Evolutionary conservation across 2,888 invertebrate species (phyloP), one percentile per base, ranked within the genome.

Genomic region (Drosophila neoperkinsi): DNA sequence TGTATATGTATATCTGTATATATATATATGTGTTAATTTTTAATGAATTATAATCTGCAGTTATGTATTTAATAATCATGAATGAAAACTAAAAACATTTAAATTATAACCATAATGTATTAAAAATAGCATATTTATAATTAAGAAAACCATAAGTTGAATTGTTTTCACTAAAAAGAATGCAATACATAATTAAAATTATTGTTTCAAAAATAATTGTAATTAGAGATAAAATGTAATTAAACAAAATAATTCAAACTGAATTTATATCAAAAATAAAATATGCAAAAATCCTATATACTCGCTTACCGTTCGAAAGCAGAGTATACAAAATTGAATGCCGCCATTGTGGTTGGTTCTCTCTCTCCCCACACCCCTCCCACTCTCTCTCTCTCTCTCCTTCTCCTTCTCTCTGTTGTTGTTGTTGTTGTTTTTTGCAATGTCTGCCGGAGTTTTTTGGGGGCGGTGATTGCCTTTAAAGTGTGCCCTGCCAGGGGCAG

Each of bases 401-500:
- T 25, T 25, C 31, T 31, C 21, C 13, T 1, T 52, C 31, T 10
- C 30, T 30, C 16, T 65, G 59, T 79, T 71, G 67, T 61, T 67
- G 69, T 62, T 60, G 51, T 38, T 74, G 70, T 74, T 74, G 25
- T 25, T 25, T 74, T 60, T 64, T 72, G 49, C 50, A 36, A 57
- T 78, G 82, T 74, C 75, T 78, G 61, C 58, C 59, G 33, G 53
- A 43, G 61, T 61, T 52, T 56, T 52, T 59, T 43, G 21, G 34
- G 38, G 49, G 58, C 56, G 70, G 75, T 85, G 85, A 85, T 85
- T 85, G 85, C 88, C 86, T 84, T 76, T 60, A 73, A 88, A 88
- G 84, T 85, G 81, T 81, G 55, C 55, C 46, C 53, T 58, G 77
- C 62, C 71, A 64, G 73, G 51, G 79, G 10, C 16, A 7, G n/a